phyloP scores from a whole-genome alignment of 92 coral and sea anemone genomes.

The Epizoanthus ramosus region DNA sequence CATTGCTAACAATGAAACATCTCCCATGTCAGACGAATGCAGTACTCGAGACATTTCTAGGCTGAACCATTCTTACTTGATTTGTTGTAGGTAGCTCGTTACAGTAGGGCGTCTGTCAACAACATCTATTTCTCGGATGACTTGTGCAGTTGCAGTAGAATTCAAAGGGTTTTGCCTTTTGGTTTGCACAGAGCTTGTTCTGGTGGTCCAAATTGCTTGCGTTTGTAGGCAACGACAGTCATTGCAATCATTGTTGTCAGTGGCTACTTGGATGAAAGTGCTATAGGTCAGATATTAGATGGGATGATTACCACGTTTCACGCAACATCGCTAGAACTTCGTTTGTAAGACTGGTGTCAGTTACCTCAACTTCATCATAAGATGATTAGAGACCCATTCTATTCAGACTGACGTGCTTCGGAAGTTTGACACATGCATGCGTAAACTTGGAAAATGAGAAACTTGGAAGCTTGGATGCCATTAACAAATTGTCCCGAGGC shows the following conservation, averaged over 20 bases:
- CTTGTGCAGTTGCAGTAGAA: neutral
- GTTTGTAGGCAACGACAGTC: no score
- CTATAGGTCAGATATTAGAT: constrained; percentile 49
- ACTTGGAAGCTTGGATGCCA: no score
- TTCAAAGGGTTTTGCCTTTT: neutral
- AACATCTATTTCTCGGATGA: constrained; percentile 11
- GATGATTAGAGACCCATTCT: constrained; percentile 6
- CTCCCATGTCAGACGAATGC: constrained; percentile 7
- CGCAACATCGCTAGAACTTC: constrained; percentile 1
- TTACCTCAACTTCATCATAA: constrained; percentile 1
- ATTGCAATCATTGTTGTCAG: constrained; percentile 39
- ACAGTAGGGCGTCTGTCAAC: constrained; percentile 31
- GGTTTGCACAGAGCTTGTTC: no score
- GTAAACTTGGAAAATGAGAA: no score
- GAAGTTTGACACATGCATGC: no score
- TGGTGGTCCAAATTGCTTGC: no score
- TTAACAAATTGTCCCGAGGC: neutral
- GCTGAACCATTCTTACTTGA: constrained; percentile 21
- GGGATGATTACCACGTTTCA: constrained; percentile 35
- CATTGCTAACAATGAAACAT: no score
- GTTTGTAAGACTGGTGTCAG: neutral
- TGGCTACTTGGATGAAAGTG: constrained; percentile 49
- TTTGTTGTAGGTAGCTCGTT: neutral
- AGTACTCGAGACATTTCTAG: neutral
- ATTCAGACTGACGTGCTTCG: constrained; percentile 8